phyloP scores from a whole-genome alignment of 2,888 invertebrate genomes.

The Argyra leucocephala region DNA sequence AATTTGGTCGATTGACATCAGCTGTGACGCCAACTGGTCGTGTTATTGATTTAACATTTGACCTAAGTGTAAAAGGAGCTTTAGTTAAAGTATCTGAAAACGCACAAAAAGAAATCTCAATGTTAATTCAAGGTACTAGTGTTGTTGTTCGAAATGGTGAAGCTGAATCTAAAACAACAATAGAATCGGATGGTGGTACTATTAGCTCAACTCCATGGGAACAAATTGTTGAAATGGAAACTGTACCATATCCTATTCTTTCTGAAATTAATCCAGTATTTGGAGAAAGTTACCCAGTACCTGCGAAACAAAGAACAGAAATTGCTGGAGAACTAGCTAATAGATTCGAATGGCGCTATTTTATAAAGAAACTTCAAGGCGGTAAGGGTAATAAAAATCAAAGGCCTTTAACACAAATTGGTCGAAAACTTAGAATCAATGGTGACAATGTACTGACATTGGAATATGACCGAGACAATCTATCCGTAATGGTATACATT shows the following conservation, averaged over 20 bases:
- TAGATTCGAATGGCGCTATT: conserved; percentile 92
- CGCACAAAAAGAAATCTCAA: conserved; percentile 70
- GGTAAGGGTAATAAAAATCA: conserved; percentile 42
- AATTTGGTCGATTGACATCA: conserved; percentile 81
- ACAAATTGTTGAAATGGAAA: conserved; percentile 80
- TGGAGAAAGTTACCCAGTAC: conserved; percentile 86
- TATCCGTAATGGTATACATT: conserved; percentile 76
- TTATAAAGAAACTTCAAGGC: conserved; percentile 65
- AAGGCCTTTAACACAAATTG: conserved; percentile 68
- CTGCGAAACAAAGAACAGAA: conserved; percentile 81
- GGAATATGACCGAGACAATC: conserved; percentile 81
- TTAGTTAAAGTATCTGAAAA: conserved; percentile 77
- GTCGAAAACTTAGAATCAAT: conserved; percentile 76
- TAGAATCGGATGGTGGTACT: conserved; percentile 74
- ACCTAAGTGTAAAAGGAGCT: conserved; percentile 83
- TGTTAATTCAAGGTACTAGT: conserved; percentile 78
- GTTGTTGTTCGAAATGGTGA: conserved; percentile 75
- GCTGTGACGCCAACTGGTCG: conserved; percentile 94
- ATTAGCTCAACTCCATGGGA: conserved; percentile 74
- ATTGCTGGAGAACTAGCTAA: conserved; percentile 84
- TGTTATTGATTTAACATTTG: conserved; percentile 77
- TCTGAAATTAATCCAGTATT: conserved; percentile 79
- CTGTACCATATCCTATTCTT: conserved; percentile 79
- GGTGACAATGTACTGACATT: conserved; percentile 83
- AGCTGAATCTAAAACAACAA: conserved; percentile 69